Conservation (phyloP, 2,797 vertebrate species). For the Harpagifer antarcticus region DNA sequence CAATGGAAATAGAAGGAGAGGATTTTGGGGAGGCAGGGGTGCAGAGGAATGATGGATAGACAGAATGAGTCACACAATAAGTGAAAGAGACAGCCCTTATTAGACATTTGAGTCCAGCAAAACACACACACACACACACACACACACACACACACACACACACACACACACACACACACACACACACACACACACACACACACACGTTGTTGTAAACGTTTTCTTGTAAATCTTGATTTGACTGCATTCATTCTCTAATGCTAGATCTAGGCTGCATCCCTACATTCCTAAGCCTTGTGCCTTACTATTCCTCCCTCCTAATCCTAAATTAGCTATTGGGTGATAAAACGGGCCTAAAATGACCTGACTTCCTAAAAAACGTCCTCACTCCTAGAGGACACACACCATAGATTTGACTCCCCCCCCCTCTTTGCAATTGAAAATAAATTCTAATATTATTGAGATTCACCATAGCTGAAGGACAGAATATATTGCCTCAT, state of each 20-base stretch:
- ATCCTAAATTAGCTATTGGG: conserved; percentile 21
- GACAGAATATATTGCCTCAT: conserved; percentile 20
- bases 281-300: neutral
- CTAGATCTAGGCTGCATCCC: conserved; percentile 15
- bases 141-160: neutral
- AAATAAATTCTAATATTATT: conserved; percentile 39
- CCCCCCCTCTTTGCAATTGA: conserved; percentile 7
- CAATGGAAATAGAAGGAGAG: conserved; percentile 66
- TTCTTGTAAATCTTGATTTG: conserved; percentile 17
- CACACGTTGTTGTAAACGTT: conserved; percentile 23
- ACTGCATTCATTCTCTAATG: conserved; percentile 8
- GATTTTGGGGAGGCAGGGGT: conserved; percentile 19
- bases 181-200: too few species aligned
- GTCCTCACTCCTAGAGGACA: conserved; percentile 2
- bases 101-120: conserved; percentile 27
- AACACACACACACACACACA: neutral
- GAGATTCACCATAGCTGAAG: conserved; percentile 23
- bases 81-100: conserved; percentile 20
- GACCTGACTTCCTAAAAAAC: conserved; percentile 10
- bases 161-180: too few species aligned
- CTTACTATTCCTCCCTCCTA: conserved; percentile 17
- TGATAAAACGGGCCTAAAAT: conserved; percentile 19
- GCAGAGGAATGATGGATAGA: conserved; percentile 35
- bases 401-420: conserved; percentile 8
- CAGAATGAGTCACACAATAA: conserved; percentile 39